Evolutionary conservation across 2,113 vertebrate genomes (phyloP).

Genomic region (Xiphophorus couchianus): DNA sequence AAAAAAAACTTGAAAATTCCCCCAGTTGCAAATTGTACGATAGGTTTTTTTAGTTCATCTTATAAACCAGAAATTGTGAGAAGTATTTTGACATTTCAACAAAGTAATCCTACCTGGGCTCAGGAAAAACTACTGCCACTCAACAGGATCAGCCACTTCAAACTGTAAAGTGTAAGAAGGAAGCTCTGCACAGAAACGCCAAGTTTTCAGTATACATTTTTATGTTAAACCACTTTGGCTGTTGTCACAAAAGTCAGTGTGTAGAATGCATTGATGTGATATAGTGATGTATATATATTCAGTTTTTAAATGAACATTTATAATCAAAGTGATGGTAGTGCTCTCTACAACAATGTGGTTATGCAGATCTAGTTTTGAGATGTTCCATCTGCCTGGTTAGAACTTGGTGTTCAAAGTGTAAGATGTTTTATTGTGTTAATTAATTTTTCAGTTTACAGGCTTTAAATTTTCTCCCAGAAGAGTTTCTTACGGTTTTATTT

Average conservation of each 20-base stretch:
- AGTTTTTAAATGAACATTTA: too few relatives aligned
- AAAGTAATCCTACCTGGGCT: not conserved
- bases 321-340: too few relatives aligned
- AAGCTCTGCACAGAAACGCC: too few relatives aligned
- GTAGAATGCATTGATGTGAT: not conserved
- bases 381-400: not conserved
- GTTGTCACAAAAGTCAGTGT: not conserved
- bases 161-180: too few relatives aligned
- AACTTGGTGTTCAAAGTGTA: not conserved
- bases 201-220: not conserved
- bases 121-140: not conserved
- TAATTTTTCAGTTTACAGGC: too few relatives aligned
- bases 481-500: slow-evolving; percentile 11
- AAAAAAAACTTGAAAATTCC: not conserved
- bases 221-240: not conserved
- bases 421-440: too few relatives aligned
- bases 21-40: not conserved
- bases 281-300: not conserved
- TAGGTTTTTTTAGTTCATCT: not conserved
- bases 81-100: not conserved
- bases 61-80: not conserved
- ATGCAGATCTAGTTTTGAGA: too few relatives aligned
- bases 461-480: not conserved
- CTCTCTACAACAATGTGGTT: not conserved
- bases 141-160: too few relatives aligned